Evolutionary conservation across 2,888 invertebrate genomes (phyloP).

Genomic region (Agrochola lota): DNA sequence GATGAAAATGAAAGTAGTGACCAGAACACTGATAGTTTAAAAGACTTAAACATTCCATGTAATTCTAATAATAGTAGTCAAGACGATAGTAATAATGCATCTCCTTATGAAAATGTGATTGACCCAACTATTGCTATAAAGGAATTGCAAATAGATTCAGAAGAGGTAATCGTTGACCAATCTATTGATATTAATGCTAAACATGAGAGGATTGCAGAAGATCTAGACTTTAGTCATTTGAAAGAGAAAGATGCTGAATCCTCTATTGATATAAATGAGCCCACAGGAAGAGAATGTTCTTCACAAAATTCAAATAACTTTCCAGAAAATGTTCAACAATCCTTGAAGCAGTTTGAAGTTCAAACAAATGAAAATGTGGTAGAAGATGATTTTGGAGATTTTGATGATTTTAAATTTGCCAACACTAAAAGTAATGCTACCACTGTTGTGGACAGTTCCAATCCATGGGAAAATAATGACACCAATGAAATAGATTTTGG

Average conservation of each 20-base stretch:
- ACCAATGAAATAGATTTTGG: constrained; percentile 76
- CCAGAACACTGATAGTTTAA: constrained; percentile 60
- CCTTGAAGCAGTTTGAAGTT: constrained; percentile 21
- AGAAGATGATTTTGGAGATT: constrained; percentile 88
- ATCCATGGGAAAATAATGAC: constrained; percentile 82
- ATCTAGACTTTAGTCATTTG: constrained; percentile 21
- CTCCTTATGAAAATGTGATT: constrained; percentile 60
- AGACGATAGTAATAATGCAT: constrained; percentile 55
- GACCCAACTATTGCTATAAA: constrained; percentile 51
- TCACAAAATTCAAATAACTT: constrained; percentile 25
- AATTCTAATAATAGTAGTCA: constrained; percentile 60
- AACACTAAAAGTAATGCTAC: constrained; percentile 67
- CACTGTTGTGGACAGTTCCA: constrained; percentile 71
- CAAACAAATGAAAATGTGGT: constrained; percentile 47
- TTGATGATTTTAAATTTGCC: constrained; percentile 88
- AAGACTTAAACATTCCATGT: constrained; percentile 66
- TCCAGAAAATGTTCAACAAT: constrained; percentile 25
- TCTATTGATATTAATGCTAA: constrained; percentile 33
- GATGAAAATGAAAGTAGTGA: constrained; percentile 62
- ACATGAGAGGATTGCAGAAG: constrained; percentile 13
- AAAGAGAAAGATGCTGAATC: constrained; percentile 31
- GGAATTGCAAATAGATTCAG: constrained; percentile 47
- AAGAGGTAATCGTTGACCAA: constrained; percentile 48
- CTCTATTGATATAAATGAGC: constrained; percentile 17
- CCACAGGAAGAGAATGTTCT: constrained; percentile 13